Evolutionary conservation across 2,888 invertebrate species (phyloP).

Genomic region (Epirrita christyi): DNA sequence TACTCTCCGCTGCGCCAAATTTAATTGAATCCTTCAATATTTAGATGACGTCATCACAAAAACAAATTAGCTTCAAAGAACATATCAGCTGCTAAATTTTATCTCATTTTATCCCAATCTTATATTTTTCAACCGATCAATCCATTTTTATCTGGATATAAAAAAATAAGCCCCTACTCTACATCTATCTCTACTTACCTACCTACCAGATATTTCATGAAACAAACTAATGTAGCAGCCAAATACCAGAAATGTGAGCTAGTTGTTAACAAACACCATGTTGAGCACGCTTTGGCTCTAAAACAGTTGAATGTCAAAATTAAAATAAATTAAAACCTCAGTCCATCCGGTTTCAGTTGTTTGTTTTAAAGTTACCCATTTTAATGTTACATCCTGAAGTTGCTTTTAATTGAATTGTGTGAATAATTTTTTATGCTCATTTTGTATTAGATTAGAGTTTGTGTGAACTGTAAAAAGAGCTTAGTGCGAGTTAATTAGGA

Average conservation of each 20-base stretch:
- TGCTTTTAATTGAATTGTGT: constrained; percentile 51
- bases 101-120: no score
- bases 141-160: no score
- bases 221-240: constrained; percentile 5
- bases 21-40: no score
- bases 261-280: neutral
- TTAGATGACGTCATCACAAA: no score
- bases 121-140: neutral
- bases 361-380: constrained; percentile 35
- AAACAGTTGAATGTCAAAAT: constrained; percentile 22
- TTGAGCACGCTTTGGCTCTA: constrained; percentile 11
- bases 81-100: no score
- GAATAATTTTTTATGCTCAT: constrained; percentile 49
- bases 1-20: no score
- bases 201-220: neutral
- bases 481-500: no score
- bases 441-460: constrained; percentile 46
- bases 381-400: constrained; percentile 38
- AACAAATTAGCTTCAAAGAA: no score
- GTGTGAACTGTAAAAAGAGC: no score
- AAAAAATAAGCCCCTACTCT: no score
- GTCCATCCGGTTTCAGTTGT: constrained; percentile 20
- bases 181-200: neutral
- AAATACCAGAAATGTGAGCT: constrained; percentile 11
- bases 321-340: constrained; percentile 25